A percentile compares a stretch with the other conserved stretches of the same genome.
These are phyloP conservation scores for Protonemura montana DNA, from an alignment of 2,888 invertebrate genomes.

Conservation along the genomic window DNA sequence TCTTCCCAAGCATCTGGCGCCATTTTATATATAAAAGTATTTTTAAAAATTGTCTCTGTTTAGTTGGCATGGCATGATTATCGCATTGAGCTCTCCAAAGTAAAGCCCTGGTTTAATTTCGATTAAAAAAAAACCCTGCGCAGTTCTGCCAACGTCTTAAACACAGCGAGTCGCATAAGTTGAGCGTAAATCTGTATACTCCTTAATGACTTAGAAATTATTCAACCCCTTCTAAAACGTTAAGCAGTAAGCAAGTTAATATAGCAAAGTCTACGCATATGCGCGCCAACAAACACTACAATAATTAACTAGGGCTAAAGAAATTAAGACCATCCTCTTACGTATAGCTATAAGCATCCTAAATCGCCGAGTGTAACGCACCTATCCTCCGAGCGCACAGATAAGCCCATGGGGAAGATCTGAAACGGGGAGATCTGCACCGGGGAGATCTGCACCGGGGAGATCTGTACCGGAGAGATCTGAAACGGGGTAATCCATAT, in stretches of 20 bases:
- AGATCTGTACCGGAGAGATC: neutral
- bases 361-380: neutral
- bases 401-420: conserved; percentile 9
- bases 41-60: neutral
- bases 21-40: neutral
- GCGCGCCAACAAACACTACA: neutral
- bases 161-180: neutral
- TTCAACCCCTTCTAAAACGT: neutral
- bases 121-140: neutral
- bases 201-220: neutral
- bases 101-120: neutral
- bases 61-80: neutral
- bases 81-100: neutral
- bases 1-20: neutral
- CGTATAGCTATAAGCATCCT: neutral
- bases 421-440: neutral
- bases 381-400: neutral
- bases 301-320: conserved; percentile 23
- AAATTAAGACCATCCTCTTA: neutral
- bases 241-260: neutral
- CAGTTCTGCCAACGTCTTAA: neutral
- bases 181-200: neutral
- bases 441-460: no score
- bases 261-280: neutral
- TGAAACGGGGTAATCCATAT: conserved; percentile 14